Evolutionary conservation across 37 sponge, comb jelly and placozoan species (phyloP), one percentile per base, ranked within the genome.

Genomic region (Eunapius fragilis): DNA sequence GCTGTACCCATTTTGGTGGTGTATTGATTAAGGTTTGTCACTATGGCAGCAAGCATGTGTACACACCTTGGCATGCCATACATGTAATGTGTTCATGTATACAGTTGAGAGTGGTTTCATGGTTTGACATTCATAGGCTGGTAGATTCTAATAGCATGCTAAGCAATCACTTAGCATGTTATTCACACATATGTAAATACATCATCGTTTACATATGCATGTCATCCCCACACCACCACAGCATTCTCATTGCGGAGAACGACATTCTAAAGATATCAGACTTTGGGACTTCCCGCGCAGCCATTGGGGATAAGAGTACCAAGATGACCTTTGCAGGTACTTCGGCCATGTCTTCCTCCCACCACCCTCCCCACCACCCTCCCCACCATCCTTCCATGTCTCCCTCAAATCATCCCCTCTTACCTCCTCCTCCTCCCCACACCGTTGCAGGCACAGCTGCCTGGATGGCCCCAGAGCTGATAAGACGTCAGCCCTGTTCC

Each of bases 391-490:
- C n/a, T n/a, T n/a, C n/a, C n/a, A n/a, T n/a, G n/a, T n/a, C n/a
- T n/a, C n/a, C n/a, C n/a, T n/a, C n/a, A n/a, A n/a, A n/a, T n/a
- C n/a, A n/a, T n/a, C n/a, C n/a, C n/a, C n/a, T n/a, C n/a, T n/a
- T n/a, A n/a, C n/a, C n/a, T n/a, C n/a, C n/a, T n/a, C n/a, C n/a
- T n/a, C n/a, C n/a, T n/a, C n/a, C n/a, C n/a, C n/a, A n/a, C n/a
- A n/a, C n/a, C n/a, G n/a, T n/a, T n/a, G n/a, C n/a, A 14, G 96
- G 96, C 24, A 96, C 95, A 17, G 95, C 91, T 25, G 94, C 91
- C 6, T 96, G 96, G 96, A 96, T 96, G 96, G 91, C 96, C 11
- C 96, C 96, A 0, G 96, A 96, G 89, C 47, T 96, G 31, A 91
- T 96, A 9, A 41, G 96, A 30, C 86, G 84, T 33, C 92, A 96